Evolutionary conservation across 2,797 vertebrate species (phyloP), one percentile per base, ranked within the genome.

Genomic region (Masticophis lateralis): DNA sequence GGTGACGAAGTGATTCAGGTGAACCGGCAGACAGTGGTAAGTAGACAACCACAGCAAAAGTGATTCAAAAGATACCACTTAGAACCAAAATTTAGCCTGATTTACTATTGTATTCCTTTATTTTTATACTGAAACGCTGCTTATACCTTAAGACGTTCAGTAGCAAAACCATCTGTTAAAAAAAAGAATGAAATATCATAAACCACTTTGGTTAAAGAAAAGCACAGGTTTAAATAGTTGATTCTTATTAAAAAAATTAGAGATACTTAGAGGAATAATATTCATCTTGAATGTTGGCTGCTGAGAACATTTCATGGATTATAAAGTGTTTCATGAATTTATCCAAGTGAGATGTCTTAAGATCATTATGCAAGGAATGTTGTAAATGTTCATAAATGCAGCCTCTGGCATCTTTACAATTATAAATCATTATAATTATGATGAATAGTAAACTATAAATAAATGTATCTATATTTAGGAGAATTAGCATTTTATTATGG

Each of bases 1-100:
- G 99, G 99, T 11, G 99, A 99, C 74, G 99, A 99, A 95, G 99
- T 99, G 91, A 98, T 99, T 61, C 99, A 99, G 96, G 99, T 99
- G 96, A 99, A 99, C 97, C 96, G 56, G 2, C 99, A 99, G 94
- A 99, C 99, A 0, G 99, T 99, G 98, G 99, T 99, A 96, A 99
- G 99, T 95, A 83, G 89, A 47, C 22, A 32, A 53, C 16, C 69
- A 74, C 32, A 20, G 43, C 13, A 28, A 5, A 32, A 66, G 18
- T n/a, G 2, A 4, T 37, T 25, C 13, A 22, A 43, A 83, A 47
- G 1, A 83, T 8, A 18, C n/a, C n/a, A 69, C n/a, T 32, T 37
- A 74, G 69, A 74, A 74, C 7, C 79, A 83, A 12, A 83, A 83
- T 83, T 25, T 83, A 83, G 43, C 43, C 74, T 83, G 37, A 47